phyloP scores from a whole-genome alignment of 2,113 vertebrate genomes.

The Callospermophilus lateralis region DNA sequence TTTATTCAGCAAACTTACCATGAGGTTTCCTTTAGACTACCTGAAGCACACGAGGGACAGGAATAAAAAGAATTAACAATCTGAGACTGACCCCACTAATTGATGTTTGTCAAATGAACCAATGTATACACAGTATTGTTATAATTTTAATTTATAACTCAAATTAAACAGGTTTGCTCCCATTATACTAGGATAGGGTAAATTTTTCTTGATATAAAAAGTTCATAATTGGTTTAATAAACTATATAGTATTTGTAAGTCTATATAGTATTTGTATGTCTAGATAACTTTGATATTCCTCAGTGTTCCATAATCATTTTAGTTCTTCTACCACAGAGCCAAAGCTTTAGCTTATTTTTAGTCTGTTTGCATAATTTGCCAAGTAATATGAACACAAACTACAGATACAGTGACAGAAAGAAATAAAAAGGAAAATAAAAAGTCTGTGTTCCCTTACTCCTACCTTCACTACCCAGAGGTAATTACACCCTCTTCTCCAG shows the following conservation, averaged over 20 bases:
- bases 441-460: neutral
- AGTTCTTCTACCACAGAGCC: neutral
- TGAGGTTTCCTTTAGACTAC: neutral
- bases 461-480: neutral
- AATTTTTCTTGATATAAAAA: neutral
- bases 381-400: neutral
- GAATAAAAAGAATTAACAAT: neutral
- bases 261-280: neutral
- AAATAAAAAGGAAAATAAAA: slow-evolving; percentile 50
- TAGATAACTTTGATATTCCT: neutral
- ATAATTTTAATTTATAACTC: slow-evolving; percentile 6
- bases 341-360: neutral
- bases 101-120: neutral
- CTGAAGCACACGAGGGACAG: neutral
- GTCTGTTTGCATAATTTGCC: neutral
- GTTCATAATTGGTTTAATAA: neutral
- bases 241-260: neutral
- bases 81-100: slow-evolving; percentile 6
- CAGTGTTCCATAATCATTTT: neutral
- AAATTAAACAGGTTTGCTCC: neutral
- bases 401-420: neutral
- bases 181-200: neutral
- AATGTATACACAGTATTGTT: neutral
- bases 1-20: neutral
- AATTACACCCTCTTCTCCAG: neutral